phyloP scores from a whole-genome alignment of 2,888 invertebrate species.

The Isotomurus palustris region DNA sequence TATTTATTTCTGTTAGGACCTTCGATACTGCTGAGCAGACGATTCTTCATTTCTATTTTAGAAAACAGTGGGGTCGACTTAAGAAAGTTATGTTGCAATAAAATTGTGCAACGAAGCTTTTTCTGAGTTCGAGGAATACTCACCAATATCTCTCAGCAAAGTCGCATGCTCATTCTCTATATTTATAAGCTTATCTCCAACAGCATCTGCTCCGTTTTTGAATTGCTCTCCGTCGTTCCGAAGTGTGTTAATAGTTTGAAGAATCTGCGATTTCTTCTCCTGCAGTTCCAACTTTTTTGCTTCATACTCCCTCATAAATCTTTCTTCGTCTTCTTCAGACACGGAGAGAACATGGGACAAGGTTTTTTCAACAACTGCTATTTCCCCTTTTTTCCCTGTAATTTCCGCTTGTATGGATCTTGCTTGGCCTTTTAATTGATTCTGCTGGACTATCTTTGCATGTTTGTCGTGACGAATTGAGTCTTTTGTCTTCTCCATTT shows the following conservation, averaged over 20 bases:
- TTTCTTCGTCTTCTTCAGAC: conserved; percentile 14
- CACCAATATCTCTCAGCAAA: background rate
- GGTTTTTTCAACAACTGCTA: too few relatives aligned
- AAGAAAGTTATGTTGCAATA: too few relatives aligned
- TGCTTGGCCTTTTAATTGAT: conserved; percentile 4
- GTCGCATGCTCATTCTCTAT: background rate
- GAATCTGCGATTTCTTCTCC: background rate
- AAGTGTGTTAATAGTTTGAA: conserved; percentile 8
- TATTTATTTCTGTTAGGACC: conserved; percentile 23
- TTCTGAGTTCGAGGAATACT: background rate
- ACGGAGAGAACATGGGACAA: conserved; percentile 4
- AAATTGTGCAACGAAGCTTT: background rate
- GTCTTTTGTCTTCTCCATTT: background rate
- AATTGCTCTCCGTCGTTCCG: conserved; percentile 28
- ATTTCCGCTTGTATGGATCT: background rate
- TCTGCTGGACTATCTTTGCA: conserved; percentile 11
- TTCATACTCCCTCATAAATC: background rate
- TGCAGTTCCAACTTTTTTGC: conserved; percentile 14
- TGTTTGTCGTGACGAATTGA: background rate
- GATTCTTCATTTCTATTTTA: conserved; percentile 2
- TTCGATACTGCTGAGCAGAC: conserved; percentile 5
- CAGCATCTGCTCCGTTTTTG: conserved; percentile 11
- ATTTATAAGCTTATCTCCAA: conserved; percentile 3
- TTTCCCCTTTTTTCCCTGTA: too few relatives aligned
- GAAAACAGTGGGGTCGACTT: too few relatives aligned